Base-by-base conservation (phyloP, 2,113 vertebrate species). In the Ochotona curzoniae region DNA sequence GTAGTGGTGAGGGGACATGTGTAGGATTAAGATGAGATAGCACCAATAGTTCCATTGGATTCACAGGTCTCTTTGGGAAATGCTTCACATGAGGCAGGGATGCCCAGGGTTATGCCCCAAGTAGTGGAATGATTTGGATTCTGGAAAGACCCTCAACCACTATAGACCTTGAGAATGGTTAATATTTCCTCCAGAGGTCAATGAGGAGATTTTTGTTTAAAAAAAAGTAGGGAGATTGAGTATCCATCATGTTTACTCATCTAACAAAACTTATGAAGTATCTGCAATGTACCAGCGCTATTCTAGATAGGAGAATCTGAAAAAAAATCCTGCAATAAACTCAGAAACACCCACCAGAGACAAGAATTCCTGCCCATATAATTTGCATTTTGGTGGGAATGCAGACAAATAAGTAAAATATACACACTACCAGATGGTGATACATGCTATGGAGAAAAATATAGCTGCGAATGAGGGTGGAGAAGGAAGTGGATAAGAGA, bases 311-410 rank as follows among this genome's bases (percentile, higher is more conserved):
- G n/a, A 82, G 32, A 82, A 69, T 28, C 35, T 44, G 38, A 44
- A 44, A 44, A 78, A 15, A 9, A 25, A 57, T 25, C 26, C 13
- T 21, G 61, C 8, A 82, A 84, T 6, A 51, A 70, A 11, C 60
- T 17, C 38, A 30, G 35, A 30, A 66, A 86, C 28, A 64, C 69
- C n/a, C 20, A 57, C 54, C 54, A 57, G 18, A 95, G 13, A 26
- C 10, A 80, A 94, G 44, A 89, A 89, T 75, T 81, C 75, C 21
- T 60, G 8, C 15, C 21, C 12, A 11, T 67, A 63, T 51, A 80
- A 7, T 32, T 90, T 61, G 51, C 18, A 64, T 93, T 87, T 78
- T 95, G 25, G 14, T 85, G 7, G n/a, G 21, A 90, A 84, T 82
- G 57, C 18, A 78, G n/a, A 80, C 10, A 32, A 85, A 60, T 49